Evolutionary conservation across 2,888 invertebrate species (phyloP), one percentile per base, ranked within the genome.

Genomic region (Amitus sp.): DNA sequence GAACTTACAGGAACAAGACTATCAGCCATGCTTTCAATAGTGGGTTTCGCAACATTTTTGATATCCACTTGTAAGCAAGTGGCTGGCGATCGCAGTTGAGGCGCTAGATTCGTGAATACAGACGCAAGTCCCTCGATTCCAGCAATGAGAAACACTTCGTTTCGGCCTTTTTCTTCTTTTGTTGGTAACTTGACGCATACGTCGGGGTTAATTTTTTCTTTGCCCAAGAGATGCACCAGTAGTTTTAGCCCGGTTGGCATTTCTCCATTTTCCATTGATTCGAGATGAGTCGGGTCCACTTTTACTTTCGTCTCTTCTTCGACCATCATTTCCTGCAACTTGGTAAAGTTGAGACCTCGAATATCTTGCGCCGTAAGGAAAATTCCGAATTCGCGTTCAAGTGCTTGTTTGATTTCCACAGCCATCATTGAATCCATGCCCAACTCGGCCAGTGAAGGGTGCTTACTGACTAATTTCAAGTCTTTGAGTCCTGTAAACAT

Each of bases 361-460:
- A 96, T 90, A 69, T 96, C 95, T 76, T 94, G 92, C 3, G 95
- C 90, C 0, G 94, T 90, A 2, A 98, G 84, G 77, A 90, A 89
- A 50, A 97, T 84, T 75, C 96, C 95, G 77, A 91, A 96, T 78
- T 95, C 94, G 71, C 95, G 85, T 80, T 96, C 96, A 1, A 96
- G 82, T 0, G 92, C 91, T 82, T 96, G 96, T 72, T 96, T 96
- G 69, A 98, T 95, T 83, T 98, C 97, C 0, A 96, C 94, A 0
- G 94, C 95, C 95, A 96, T 97, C 85, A 98, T 89, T 1, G 97
- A 97, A 83, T 98, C 97, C 90, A 98, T 93, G 28, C 98, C 98
- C 65, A 98, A 84, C 79, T 98, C 97, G 1, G 94, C 93, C 1
- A 98, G 84, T 0, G 90, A 88, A 0, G 89, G 87, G 73, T 89